Evolutionary conservation across 2,113 vertebrate species (phyloP).

Genomic region (Spilogale gracilis): DNA sequence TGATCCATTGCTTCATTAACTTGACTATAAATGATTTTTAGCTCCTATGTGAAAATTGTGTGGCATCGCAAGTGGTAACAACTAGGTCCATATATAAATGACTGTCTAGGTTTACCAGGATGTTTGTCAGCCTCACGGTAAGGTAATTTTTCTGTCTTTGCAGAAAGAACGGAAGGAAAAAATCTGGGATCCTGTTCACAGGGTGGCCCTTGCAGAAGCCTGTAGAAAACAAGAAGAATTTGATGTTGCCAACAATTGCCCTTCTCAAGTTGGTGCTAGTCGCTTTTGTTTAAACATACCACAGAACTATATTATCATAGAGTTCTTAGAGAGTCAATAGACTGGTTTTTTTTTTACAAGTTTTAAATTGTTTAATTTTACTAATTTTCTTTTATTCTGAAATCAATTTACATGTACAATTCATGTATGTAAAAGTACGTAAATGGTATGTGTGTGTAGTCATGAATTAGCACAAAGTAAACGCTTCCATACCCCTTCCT

Average conservation of each 20-base stretch:
- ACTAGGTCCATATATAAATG: not conserved
- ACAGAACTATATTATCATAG: not conserved
- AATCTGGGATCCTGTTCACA: constrained; percentile 96
- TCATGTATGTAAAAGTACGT: not conserved
- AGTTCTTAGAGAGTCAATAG: not conserved
- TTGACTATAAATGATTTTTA: not conserved
- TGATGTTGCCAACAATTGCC: constrained; percentile 91
- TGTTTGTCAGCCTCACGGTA: not conserved
- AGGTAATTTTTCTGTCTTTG: constrained; percentile 53
- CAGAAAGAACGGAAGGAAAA: constrained; percentile 99
- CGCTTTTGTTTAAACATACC: not conserved
- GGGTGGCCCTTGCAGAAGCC: constrained; percentile 94
- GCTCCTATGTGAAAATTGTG: not conserved
- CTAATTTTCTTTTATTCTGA: not conserved
- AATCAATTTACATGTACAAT: not conserved
- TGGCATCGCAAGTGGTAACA: not conserved
- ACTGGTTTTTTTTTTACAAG: not conserved
- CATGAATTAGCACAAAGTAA: not conserved
- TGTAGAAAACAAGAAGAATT: constrained; percentile 96
- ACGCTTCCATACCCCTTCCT: not conserved
- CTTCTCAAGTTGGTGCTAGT: constrained; percentile 91
- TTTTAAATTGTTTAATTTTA: constrained; percentile 40
- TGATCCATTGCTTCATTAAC: not conserved
- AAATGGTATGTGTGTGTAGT: too few species aligned
- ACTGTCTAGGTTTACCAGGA: not conserved